Conservation (phyloP, 2,113 vertebrate genomes). For the Ictidomys tridecemlineatus region DNA sequence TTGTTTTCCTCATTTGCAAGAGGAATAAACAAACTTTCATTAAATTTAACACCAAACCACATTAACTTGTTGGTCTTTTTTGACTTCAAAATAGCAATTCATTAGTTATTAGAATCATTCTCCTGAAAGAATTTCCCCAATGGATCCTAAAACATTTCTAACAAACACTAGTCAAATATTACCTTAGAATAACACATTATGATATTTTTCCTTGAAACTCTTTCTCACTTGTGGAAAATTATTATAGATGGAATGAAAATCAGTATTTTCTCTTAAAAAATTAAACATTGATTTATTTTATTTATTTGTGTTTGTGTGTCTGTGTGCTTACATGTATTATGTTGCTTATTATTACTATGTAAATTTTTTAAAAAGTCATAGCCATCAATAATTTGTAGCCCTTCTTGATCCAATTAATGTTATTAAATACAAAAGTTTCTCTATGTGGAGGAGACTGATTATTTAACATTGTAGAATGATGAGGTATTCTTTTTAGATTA, state of each 20-base stretch:
- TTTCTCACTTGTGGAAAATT: background rate
- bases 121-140: background rate
- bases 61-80: background rate
- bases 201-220: background rate
- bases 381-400: background rate
- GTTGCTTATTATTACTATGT: background rate
- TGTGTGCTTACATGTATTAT: background rate
- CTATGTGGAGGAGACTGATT: background rate
- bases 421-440: background rate
- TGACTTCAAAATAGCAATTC: background rate
- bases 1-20: background rate
- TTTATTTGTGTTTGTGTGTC: background rate
- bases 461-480: background rate
- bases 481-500: background rate
- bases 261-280: background rate
- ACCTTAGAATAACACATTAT: background rate
- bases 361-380: background rate
- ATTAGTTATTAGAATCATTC: background rate
- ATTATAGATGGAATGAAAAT: background rate
- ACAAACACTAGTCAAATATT: background rate
- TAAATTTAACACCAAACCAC: background rate
- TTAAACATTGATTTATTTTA: background rate
- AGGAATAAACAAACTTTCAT: background rate
- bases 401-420: background rate
- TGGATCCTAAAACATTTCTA: background rate